Base-by-base conservation (phyloP, 2,797 vertebrate genomes). In the Chiropotes sagulatus region DNA sequence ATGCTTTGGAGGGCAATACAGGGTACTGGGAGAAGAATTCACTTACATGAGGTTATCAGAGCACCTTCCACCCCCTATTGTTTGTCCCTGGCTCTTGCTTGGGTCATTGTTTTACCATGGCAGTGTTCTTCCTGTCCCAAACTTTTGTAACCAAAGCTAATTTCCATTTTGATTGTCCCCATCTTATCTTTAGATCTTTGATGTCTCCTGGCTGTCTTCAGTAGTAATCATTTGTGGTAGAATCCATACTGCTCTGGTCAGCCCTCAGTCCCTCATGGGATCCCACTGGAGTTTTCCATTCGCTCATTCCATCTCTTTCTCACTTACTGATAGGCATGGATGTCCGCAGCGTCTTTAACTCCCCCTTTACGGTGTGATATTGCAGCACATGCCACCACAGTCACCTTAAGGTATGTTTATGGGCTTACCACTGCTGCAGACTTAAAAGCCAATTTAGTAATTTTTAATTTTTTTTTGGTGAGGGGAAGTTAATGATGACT, bases 11-110 rank as follows among this genome's bases (percentile, higher is more conserved):
- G 81, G 61, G 28, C 39, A 33, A 5, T 36, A 30, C 7, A 9
- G 0, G 64, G 33, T 22, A 3, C 6, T 28, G 46, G 75, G 67
- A 44, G 78, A 75, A 86, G 52, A 83, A 46, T 26, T 54, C 15
- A 11, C 76, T 80, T 39, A 30, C 30, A 6, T 0, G 46, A 95
- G 26, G 5, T 6, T 4, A 28, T 26, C 1, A 48, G 52, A 12
- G 2, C 0, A 20, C 50, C 36, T n/a, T 0, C n/a, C 14, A 13
- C 7, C 2, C 44, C 6, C 9, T 14, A 0, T 28, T 52, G 14
- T 24, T 50, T 4, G 0, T 33, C 5, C 15, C 33, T 36, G 14
- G 57, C 30, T 88, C 70, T 79, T 73, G 7, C 14, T 30, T 36
- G 67, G 82, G 24, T 33, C 20, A 1, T 24, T 44, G 8, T 54